Percentiles rank a stretch among this genome's conserved stretches.
Conservation (phyloP, 2,797 vertebrate species). For the Vultur gryphus region DNA sequence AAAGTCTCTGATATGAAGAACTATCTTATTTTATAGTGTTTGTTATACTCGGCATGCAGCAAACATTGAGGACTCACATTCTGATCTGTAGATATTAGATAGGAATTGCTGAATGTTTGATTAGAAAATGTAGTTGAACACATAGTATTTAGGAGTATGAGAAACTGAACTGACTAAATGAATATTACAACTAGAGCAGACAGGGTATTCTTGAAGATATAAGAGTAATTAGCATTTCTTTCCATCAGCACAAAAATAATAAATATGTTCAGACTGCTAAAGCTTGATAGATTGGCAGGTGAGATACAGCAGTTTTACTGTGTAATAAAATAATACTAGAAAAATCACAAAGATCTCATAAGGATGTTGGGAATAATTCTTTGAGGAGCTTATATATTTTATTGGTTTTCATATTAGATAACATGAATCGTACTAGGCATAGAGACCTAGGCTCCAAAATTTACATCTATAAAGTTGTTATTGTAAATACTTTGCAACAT, state of each 20-base stretch:
- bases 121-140: neutral
- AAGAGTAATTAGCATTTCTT: neutral
- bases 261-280: neutral
- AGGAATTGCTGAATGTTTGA: neutral
- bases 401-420: neutral
- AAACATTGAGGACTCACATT: neutral
- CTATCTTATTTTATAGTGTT: neutral
- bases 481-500: neutral
- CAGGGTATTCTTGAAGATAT: neutral
- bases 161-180: neutral
- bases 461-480: neutral
- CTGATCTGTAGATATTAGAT: neutral
- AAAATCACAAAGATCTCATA: neutral
- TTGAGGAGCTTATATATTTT: neutral
- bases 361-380: neutral
- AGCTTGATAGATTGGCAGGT: neutral
- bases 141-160: neutral
- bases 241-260: neutral
- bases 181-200: neutral
- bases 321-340: neutral
- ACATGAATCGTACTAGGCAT: neutral
- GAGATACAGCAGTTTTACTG: neutral
- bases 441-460: neutral
- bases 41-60: rapidly evolving
- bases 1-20: neutral